Conservation (phyloP, 2,797 vertebrate genomes). For the Tenualosa ilisha region DNA sequence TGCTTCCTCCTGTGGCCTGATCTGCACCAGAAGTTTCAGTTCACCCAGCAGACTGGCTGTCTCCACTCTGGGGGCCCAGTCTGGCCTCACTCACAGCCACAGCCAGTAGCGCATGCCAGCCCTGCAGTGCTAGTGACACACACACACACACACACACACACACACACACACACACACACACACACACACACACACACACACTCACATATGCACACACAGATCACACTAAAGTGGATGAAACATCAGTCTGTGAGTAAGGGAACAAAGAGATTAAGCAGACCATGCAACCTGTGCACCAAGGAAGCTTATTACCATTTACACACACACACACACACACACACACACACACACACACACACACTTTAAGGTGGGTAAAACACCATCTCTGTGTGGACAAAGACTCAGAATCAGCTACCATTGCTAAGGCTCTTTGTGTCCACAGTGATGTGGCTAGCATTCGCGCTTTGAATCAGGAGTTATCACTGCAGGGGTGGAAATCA, state of each 20-base stretch:
- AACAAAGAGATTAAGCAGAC: background rate
- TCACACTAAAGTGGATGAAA: background rate
- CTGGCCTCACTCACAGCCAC: constrained; percentile 7
- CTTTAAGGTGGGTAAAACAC: background rate
- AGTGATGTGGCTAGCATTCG: background rate
- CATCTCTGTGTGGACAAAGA: background rate
- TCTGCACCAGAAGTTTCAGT: constrained; percentile 73
- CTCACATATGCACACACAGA: background rate
- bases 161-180: background rate
- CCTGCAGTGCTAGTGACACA: background rate
- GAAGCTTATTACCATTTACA: background rate
- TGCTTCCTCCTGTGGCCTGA: constrained; percentile 55
- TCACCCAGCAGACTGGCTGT: constrained; percentile 58
- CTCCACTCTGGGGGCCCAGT: constrained; percentile 24
- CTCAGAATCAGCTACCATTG: background rate
- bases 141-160: background rate
- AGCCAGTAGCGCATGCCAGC: constrained; percentile 20
- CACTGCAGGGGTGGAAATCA: background rate
- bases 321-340: background rate
- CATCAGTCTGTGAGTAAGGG: background rate
- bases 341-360: background rate
- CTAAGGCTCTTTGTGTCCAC: background rate
- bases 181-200: background rate
- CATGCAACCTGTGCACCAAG: background rate
- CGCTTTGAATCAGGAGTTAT: background rate